These are phyloP conservation scores for Molorchus minor DNA, from an alignment of 2,888 invertebrate genomes.

Conservation along the genomic window DNA sequence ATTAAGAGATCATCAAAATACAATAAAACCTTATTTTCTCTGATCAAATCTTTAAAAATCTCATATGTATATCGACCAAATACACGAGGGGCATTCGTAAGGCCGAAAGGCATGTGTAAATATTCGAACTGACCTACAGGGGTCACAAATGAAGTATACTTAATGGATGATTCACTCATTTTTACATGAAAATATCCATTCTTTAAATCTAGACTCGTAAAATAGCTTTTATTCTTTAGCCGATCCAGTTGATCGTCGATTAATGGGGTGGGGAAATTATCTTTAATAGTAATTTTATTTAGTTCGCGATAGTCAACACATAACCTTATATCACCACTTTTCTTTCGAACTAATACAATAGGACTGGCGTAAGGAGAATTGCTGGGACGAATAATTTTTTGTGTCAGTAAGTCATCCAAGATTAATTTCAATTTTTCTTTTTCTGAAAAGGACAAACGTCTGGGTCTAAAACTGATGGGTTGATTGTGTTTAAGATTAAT, in stretches of 20 bases:
- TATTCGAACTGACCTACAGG: constrained; percentile 42
- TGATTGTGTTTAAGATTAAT: constrained; percentile 10
- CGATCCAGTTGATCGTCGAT: constrained; percentile 45
- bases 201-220: constrained; percentile 39
- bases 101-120: constrained; percentile 41
- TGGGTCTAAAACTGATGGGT: constrained; percentile 5
- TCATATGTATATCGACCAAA: constrained; percentile 13
- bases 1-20: constrained; percentile 29
- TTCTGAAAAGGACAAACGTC: constrained; percentile 5
- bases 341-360: constrained; percentile 7
- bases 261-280: constrained; percentile 34
- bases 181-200: constrained; percentile 42
- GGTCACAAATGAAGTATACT: constrained; percentile 43
- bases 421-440: constrained; percentile 13
- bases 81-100: constrained; percentile 36
- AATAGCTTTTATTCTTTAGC: constrained; percentile 36
- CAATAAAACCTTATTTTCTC: constrained; percentile 21
- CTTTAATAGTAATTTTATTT: too few relatives aligned
- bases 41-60: constrained; percentile 21
- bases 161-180: constrained; percentile 33
- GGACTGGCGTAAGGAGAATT: constrained; percentile 11
- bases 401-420: constrained; percentile 2
- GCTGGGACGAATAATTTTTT: constrained; percentile 12
- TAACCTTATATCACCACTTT: constrained; percentile 6
- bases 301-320: constrained; percentile 42